Evolutionary conservation across 2,113 vertebrate species (phyloP).

Genomic region (Balaeniceps rex): DNA sequence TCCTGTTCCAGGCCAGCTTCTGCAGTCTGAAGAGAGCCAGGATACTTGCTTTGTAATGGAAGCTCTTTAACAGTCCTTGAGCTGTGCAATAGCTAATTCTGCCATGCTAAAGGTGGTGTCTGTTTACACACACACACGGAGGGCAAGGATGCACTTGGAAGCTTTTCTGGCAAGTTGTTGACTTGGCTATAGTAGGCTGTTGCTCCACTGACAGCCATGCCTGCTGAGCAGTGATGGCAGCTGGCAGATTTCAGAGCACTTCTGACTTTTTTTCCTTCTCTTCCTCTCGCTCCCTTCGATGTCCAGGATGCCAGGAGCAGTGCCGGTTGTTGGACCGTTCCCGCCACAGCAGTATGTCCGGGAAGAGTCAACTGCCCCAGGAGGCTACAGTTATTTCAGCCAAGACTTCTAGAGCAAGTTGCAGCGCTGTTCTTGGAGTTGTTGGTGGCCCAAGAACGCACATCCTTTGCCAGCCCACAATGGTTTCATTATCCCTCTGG

Average conservation of each 20-base stretch:
- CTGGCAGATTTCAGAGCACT: not conserved
- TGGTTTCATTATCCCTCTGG: conserved; percentile 63
- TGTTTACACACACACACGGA: not conserved
- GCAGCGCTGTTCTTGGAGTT: conserved; percentile 50
- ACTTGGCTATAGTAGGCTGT: conserved; percentile 2
- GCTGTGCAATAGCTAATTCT: not conserved
- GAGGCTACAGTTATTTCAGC: conserved; percentile 69
- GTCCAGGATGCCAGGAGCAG: conserved; percentile 74
- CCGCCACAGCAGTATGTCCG: conserved; percentile 63
- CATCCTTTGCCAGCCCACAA: conserved; percentile 60
- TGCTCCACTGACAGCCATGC: not conserved
- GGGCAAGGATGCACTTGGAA: conserved; percentile 19
- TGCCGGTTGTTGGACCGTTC: conserved; percentile 49
- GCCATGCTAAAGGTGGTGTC: not conserved
- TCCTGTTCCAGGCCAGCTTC: not conserved
- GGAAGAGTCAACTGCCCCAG: conserved; percentile 68
- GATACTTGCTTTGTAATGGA: conserved; percentile 1
- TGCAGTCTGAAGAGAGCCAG: not conserved
- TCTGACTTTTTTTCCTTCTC: not conserved
- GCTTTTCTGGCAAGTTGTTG: conserved; percentile 22
- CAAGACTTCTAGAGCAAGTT: conserved; percentile 65
- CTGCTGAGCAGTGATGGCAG: conserved; percentile 37
- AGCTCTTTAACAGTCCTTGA: not conserved
- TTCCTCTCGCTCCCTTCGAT: not conserved
- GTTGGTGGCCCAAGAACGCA: conserved; percentile 43